Evolutionary conservation across 2,113 vertebrate species (phyloP).

Genomic region (Labeo rohita): DNA sequence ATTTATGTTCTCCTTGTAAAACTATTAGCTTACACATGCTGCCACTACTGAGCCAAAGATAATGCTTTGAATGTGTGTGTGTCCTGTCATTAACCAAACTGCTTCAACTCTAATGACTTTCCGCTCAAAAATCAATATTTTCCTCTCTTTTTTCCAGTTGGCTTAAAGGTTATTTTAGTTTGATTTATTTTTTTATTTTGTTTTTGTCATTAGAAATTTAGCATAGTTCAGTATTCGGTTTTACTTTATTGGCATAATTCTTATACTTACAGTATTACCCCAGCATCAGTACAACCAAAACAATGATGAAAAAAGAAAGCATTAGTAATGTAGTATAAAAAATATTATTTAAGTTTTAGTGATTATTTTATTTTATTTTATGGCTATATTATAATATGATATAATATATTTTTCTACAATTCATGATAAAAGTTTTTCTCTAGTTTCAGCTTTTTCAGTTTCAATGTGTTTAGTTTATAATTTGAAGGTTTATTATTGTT

Average conservation of each 20-base stretch:
- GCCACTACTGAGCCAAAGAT: neutral
- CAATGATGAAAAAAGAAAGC: neutral
- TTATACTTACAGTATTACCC: neutral
- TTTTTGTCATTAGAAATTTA: neutral
- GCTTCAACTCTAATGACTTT: conserved; percentile 47
- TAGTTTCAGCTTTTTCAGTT: no score
- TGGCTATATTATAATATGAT: neutral
- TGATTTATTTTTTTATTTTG: neutral
- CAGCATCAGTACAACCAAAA: neutral
- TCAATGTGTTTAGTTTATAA: no score
- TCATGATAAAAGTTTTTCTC: no score
- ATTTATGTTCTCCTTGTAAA: neutral
- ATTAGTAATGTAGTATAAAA: neutral
- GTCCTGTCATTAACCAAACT: conserved; percentile 46
- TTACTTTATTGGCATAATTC: neutral
- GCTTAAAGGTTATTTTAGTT: neutral
- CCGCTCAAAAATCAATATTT: conserved; percentile 4
- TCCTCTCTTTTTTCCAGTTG: neutral
- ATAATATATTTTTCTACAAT: neutral
- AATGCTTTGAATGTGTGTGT: conserved; percentile 24
- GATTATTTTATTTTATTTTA: neutral
- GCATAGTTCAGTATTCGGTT: neutral
- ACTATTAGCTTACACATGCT: conserved; percentile 1
- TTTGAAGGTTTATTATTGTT: no score
- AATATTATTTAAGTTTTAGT: neutral